Evolutionary conservation across 2,888 invertebrate genomes (phyloP).

Genomic region (Nomada flava): DNA sequence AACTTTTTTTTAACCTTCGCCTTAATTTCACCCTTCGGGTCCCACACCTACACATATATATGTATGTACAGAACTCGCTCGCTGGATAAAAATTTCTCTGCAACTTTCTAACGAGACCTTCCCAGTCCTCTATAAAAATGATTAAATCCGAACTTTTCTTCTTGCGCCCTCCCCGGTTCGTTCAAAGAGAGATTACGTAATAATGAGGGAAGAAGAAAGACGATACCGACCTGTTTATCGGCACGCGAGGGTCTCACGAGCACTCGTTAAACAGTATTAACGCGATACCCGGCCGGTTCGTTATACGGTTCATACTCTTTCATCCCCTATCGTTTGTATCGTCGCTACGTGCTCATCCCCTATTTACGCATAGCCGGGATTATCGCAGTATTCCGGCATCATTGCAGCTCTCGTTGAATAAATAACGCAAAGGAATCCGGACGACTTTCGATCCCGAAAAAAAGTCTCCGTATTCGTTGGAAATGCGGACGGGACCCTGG

Average conservation of each 20-base stretch:
- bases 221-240: constrained; percentile 11
- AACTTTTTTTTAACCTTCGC: constrained; percentile 45
- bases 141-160: constrained; percentile 24
- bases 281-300: constrained; percentile 21
- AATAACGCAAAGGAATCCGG: constrained; percentile 46
- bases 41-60: background rate
- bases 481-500: too few species aligned
- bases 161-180: too few species aligned
- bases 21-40: constrained; percentile 27
- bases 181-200: constrained; percentile 26
- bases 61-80: background rate
- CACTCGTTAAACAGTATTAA: constrained; percentile 52
- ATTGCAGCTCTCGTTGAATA: constrained; percentile 45
- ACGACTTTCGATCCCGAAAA: constrained; percentile 47
- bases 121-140: constrained; percentile 31
- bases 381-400: constrained; percentile 42
- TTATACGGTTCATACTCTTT: background rate
- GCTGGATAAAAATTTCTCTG: constrained; percentile 20
- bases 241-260: constrained; percentile 12
- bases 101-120: constrained; percentile 29
- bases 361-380: constrained; percentile 28
- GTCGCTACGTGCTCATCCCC: background rate
- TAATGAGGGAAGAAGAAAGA: background rate
- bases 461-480: background rate
- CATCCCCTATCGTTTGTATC: constrained; percentile 12